phyloP scores from a whole-genome alignment of 2,797 vertebrate species.

The Cirrhinus molitorella region DNA sequence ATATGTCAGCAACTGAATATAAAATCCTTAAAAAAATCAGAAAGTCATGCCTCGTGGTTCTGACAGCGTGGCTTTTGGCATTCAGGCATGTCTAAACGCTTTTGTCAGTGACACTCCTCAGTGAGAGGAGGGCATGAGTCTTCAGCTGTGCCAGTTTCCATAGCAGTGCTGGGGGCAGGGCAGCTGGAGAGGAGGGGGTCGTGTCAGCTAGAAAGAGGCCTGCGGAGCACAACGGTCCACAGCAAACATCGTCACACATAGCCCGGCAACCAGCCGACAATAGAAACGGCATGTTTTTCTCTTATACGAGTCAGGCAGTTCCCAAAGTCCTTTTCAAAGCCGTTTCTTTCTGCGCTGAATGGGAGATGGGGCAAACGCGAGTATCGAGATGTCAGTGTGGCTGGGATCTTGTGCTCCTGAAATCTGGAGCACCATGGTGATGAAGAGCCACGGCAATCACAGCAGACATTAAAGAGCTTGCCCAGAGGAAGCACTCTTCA shows the following conservation, averaged over 20 bases:
- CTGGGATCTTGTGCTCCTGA: constrained; percentile 43
- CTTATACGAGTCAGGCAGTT: constrained; percentile 30
- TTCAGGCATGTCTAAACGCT: constrained; percentile 38
- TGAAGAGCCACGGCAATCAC: constrained; percentile 54
- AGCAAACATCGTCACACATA: constrained; percentile 55
- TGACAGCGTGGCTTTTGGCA: constrained; percentile 49
- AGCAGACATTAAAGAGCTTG: constrained; percentile 44
- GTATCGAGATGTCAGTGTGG: constrained; percentile 56
- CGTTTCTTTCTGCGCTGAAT: constrained; percentile 34
- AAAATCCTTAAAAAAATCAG: constrained; percentile 12
- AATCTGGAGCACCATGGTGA: constrained; percentile 56
- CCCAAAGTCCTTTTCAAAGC: constrained; percentile 35
- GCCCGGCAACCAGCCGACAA: constrained; percentile 47
- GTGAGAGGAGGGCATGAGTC: constrained; percentile 56
- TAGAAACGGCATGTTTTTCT: constrained; percentile 29
- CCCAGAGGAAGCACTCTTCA: constrained; percentile 46
- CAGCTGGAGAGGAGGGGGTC: constrained; percentile 42
- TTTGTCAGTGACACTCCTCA: constrained; percentile 52
- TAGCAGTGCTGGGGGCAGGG: constrained; percentile 52
- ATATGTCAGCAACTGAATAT: not conserved
- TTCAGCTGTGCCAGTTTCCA: constrained; percentile 61
- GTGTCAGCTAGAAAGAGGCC: constrained; percentile 40
- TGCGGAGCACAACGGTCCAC: constrained; percentile 42
- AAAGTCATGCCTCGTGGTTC: constrained; percentile 16
- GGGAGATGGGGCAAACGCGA: constrained; percentile 32